Base-by-base conservation (phyloP, 1,140 invertebrate genomes). In the Drosophila baimaii region DNA sequence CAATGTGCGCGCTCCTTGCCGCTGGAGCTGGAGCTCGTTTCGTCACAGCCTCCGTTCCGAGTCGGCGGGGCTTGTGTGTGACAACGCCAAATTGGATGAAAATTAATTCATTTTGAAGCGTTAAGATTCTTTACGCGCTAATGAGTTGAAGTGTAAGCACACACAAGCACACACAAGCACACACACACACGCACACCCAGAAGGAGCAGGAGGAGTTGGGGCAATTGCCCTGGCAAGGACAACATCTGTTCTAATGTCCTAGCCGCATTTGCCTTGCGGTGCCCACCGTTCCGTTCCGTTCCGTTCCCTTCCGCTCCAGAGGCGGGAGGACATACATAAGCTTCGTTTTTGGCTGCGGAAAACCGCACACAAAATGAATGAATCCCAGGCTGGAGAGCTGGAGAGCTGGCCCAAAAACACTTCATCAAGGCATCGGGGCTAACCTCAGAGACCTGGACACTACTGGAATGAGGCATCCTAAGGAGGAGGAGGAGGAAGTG, bases 101-200 rank as follows among this genome's bases (percentile, higher is more conserved):
- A 88, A 88, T 88, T 88, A 88, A 88, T 88, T 89, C 83, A 84
- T 89, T 88, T 89, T 89, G 79, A 89, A 89, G 83, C 83, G 83
- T 83, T 88, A 86, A 88, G 76, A 83, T 86, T 88, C 83, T 74
- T 89, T 72, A 80, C 84, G 84, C 84, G 83, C 83, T 88, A 88
- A 88, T 88, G 84, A 88, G 77, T 89, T 89, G 72, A 83, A 86
- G 83, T 86, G 79, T 64, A 58, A 44, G 51, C 55, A 66, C 51
- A 59, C 51, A 57, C 41, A 47, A 52, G 49, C 57, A 64, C 33
- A 44, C 39, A 64, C 39, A 49, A n/a, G n/a, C 54, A 19, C 21
- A 43, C 15, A 17, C 29, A 39, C 7, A 2, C 5, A 3, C n/a
- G n/a, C n/a, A n/a, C n/a, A n/a, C n/a, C n/a, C n/a, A n/a, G n/a